A percentile compares a stretch with the other conserved stretches of the same genome.
Evolutionary conservation across 2,888 invertebrate genomes (phyloP).

Genomic region (Stenchaetothrips biformis): DNA sequence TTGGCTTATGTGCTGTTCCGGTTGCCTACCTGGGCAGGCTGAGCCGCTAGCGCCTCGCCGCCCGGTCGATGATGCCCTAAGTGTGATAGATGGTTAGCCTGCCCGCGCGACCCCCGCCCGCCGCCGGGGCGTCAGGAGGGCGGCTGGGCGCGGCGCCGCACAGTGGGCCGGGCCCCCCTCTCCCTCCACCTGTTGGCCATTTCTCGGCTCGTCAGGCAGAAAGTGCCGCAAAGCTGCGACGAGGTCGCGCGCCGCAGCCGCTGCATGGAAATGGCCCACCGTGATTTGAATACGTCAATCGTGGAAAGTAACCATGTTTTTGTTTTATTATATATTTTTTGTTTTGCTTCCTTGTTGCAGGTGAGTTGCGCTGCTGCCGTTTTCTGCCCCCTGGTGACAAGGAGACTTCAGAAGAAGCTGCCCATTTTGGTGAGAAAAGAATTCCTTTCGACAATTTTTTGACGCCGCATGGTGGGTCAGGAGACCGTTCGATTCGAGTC

Average conservation of each 20-base stretch:
- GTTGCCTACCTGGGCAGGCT: background rate
- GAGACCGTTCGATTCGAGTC: too few relatives aligned
- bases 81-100: slow-evolving; percentile 1
- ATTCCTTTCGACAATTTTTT: too few relatives aligned
- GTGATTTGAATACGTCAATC: too few relatives aligned
- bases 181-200: slow-evolving; percentile 9
- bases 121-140: background rate
- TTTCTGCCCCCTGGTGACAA: too few relatives aligned
- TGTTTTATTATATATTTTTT: too few relatives aligned
- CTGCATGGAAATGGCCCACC: background rate
- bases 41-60: background rate
- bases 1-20: background rate
- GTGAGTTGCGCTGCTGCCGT: background rate
- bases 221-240: background rate
- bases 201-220: background rate
- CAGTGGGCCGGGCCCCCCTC: background rate
- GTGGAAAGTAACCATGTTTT: too few relatives aligned
- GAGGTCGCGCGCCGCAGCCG: background rate
- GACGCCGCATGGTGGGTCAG: too few relatives aligned
- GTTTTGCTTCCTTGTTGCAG: background rate
- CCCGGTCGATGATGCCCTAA: background rate
- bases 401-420: too few relatives aligned
- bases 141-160: background rate
- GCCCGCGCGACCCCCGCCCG: background rate
- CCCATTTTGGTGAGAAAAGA: too few relatives aligned